Evolutionary conservation across 92 coral and sea anemone species (phyloP).

Genomic region (Hydrozoanthus gracilis): DNA sequence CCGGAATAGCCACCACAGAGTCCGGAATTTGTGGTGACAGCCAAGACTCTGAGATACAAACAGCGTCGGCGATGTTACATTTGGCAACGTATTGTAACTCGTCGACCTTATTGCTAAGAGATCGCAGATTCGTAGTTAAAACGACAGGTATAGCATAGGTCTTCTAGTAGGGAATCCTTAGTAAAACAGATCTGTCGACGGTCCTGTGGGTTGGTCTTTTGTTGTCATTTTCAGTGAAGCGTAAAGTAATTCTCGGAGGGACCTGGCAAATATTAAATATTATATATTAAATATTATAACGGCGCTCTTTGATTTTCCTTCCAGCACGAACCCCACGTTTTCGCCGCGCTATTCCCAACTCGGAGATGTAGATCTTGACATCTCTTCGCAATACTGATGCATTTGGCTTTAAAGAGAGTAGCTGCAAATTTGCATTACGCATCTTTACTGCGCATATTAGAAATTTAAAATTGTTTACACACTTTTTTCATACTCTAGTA

Average conservation of each 20-base stretch:
- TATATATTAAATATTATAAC: no score
- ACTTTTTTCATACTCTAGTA: no score
- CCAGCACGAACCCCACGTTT: no score
- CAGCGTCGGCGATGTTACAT: constrained; percentile 51
- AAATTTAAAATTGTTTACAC: no score
- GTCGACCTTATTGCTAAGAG: constrained; percentile 53
- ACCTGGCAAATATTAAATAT: constrained; percentile 21
- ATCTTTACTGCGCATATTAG: no score
- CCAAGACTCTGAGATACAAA: constrained; percentile 54
- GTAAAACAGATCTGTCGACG: constrained; percentile 51
- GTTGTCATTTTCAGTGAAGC: constrained; percentile 47
- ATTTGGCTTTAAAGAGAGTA: no score
- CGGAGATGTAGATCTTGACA: no score
- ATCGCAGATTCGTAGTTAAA: constrained; percentile 48
- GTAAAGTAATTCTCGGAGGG: constrained; percentile 44
- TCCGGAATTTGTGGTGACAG: constrained; percentile 43
- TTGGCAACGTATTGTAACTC: constrained; percentile 50
- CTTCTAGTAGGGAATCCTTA: constrained; percentile 52
- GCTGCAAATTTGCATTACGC: no score
- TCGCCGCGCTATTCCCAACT: no score
- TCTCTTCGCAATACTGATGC: no score
- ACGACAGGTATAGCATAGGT: constrained; percentile 38
- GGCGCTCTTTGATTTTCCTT: no score
- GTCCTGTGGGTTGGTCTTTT: constrained; percentile 47
- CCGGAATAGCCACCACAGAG: constrained; percentile 49